These are phyloP conservation scores for Brachionus rotundiformis DNA, from an alignment of 1,140 invertebrate species.

Conservation along the genomic window DNA sequence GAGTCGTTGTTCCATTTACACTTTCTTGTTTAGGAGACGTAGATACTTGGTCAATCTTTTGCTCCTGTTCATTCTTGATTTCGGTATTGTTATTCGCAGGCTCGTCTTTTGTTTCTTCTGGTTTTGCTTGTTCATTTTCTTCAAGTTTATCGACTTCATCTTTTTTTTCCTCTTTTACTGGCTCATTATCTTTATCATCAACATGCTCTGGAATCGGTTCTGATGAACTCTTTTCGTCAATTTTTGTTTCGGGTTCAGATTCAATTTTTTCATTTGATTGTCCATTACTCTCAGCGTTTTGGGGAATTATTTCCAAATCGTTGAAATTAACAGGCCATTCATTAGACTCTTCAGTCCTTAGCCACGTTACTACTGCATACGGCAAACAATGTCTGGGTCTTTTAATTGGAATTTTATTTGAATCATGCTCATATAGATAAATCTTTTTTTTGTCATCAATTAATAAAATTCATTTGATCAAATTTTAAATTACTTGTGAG, in stretches of 20 bases:
- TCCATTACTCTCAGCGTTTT: not conserved
- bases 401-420: constrained; percentile 7
- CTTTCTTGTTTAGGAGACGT: not conserved
- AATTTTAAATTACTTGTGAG: constrained; percentile 3
- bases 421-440: constrained; percentile 41
- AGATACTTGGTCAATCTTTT: not conserved
- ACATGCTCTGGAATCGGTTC: not conserved
- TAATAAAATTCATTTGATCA: too few species aligned
- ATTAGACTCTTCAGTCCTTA: not conserved
- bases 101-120: not conserved
- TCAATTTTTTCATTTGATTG: not conserved
- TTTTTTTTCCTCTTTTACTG: not conserved
- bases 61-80: not conserved
- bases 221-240: not conserved
- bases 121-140: not conserved
- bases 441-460: too few species aligned
- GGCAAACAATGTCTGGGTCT: constrained; percentile 13
- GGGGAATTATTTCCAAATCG: constrained; percentile 33
- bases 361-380: constrained; percentile 17
- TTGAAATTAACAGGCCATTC: constrained; percentile 34
- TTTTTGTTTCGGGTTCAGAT: not conserved
- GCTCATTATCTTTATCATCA: not conserved
- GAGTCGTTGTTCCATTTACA: not conserved
- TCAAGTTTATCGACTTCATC: not conserved
- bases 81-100: not conserved